Evolutionary conservation across 2,888 invertebrate species (phyloP).

Genomic region (Lepeophtheirus nordmannii): DNA sequence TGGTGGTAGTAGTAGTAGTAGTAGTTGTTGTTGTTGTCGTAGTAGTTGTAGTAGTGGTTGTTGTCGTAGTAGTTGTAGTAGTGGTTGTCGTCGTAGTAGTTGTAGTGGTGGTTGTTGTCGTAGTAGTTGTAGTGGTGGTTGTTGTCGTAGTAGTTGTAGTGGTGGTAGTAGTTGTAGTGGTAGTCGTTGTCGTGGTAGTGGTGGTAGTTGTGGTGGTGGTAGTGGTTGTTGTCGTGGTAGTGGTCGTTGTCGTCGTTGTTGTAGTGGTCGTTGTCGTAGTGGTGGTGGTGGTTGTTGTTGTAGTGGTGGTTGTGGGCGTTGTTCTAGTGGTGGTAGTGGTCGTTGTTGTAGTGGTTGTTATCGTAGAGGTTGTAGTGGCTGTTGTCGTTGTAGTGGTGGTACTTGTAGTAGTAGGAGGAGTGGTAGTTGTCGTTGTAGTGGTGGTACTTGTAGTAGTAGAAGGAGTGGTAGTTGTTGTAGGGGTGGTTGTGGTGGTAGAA

Average conservation of each 20-base stretch:
- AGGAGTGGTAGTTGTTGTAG: slow-evolving; percentile 22
- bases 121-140: slow-evolving; percentile 2
- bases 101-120: background rate
- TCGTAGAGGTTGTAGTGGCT: slow-evolving; percentile 22
- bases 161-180: slow-evolving; percentile 1
- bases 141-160: slow-evolving; percentile 8
- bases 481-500: slow-evolving; percentile 9
- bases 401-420: slow-evolving; percentile 21
- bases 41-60: background rate
- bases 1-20: background rate
- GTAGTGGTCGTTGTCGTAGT: slow-evolving; percentile 19
- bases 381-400: slow-evolving; percentile 23
- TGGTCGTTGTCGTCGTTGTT: slow-evolving; percentile 12
- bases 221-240: background rate
- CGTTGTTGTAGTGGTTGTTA: slow-evolving; percentile 21
- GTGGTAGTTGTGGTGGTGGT: slow-evolving; percentile 2
- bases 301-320: slow-evolving; percentile 12
- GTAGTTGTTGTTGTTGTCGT: slow-evolving; percentile 1
- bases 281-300: background rate
- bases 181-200: slow-evolving; percentile 6
- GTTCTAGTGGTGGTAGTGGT: slow-evolving; percentile 18
- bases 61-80: slow-evolving; percentile 4
- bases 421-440: slow-evolving; percentile 22
- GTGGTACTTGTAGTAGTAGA: slow-evolving; percentile 22
- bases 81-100: slow-evolving; percentile 1